A percentile compares a stretch with the other conserved stretches of the same genome.
phyloP scores from a whole-genome alignment of 2,113 vertebrate genomes.

The Tinamus guttatus region DNA sequence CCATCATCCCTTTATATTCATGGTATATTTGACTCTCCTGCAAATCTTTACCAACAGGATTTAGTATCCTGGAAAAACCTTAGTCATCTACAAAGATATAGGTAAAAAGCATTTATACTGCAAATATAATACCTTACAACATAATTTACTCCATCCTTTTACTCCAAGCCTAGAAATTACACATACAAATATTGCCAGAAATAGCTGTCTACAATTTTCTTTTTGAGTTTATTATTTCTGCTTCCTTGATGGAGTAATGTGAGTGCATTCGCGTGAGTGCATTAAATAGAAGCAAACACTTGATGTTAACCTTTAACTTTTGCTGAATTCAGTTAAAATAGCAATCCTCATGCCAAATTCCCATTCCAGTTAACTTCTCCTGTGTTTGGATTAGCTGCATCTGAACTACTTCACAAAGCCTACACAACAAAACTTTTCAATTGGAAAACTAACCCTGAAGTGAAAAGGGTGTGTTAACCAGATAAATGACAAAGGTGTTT shows the following conservation, averaged over 20 bases:
- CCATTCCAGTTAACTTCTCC: background rate
- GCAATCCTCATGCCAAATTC: background rate
- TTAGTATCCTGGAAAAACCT: background rate
- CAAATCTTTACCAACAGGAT: background rate
- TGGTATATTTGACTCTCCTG: background rate
- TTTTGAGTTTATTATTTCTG: background rate
- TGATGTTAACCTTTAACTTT: background rate
- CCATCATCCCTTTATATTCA: background rate
- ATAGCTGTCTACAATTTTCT: background rate
- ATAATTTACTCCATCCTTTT: background rate
- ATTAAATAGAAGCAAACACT: background rate
- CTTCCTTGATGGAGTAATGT: background rate
- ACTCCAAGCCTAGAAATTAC: background rate
- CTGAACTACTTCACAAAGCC: background rate
- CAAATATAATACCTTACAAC: background rate
- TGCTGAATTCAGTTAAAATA: background rate
- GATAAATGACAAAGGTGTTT: background rate
- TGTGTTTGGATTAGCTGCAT: background rate
- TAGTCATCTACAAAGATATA: background rate
- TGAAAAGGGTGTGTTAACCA: background rate
- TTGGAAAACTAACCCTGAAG: background rate
- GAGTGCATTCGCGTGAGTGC: background rate
- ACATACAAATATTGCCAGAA: background rate
- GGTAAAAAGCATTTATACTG: background rate
- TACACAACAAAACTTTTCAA: background rate